phyloP scores from a whole-genome alignment of 2,113 vertebrate genomes.

The Sylvietta virens region DNA sequence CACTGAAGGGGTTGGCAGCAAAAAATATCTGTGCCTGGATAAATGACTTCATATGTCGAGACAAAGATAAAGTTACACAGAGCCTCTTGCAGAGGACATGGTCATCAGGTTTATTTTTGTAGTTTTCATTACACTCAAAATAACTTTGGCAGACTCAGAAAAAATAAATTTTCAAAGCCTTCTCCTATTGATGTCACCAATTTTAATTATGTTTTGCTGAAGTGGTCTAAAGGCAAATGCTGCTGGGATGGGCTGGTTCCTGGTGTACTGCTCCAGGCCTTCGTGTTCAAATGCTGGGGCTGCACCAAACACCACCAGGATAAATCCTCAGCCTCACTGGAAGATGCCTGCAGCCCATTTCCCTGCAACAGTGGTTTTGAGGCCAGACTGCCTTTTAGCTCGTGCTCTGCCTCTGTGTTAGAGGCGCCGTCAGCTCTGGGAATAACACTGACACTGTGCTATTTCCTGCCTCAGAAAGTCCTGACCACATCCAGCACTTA shows the following conservation, averaged over 20 bases:
- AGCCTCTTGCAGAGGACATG: slow-evolving; percentile 10
- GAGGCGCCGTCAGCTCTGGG: neutral
- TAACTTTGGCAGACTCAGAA: slow-evolving; percentile 44
- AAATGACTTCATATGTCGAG: slow-evolving; percentile 38
- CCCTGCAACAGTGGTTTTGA: neutral
- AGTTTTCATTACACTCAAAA: slow-evolving; percentile 58
- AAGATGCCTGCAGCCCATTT: neutral
- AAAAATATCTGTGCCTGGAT: neutral
- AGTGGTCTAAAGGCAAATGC: neutral
- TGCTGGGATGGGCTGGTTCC: neutral
- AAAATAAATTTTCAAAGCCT: slow-evolving; percentile 51
- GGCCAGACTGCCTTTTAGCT: slow-evolving; percentile 8
- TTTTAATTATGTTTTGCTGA: slow-evolving; percentile 61
- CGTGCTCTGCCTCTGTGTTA: neutral
- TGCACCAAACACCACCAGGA: neutral
- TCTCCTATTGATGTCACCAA: slow-evolving; percentile 39
- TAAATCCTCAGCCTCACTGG: neutral
- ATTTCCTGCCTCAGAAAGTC: neutral
- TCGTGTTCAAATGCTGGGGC: neutral
- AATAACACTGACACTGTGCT: neutral
- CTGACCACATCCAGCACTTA: neutral
- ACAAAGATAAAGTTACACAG: slow-evolving; percentile 51
- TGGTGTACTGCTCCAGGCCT: neutral
- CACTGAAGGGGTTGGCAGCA: neutral
- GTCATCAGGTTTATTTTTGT: slow-evolving; percentile 59